Conservation (phyloP, 2,888 invertebrate genomes). For the Rhamphomyia laevipes region DNA sequence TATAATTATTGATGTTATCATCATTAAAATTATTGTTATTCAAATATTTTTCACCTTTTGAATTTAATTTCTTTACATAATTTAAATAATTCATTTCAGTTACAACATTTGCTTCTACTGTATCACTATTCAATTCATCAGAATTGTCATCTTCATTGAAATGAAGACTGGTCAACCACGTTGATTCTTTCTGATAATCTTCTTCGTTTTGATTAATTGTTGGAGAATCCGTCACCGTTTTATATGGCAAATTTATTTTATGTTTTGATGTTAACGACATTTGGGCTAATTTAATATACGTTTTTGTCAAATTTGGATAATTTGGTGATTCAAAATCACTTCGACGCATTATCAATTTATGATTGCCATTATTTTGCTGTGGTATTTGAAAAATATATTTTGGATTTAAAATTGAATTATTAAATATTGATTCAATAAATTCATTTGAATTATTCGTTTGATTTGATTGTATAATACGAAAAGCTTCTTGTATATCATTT, state of each 20-base stretch:
- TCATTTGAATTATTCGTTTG: conserved; percentile 9
- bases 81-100: conserved; percentile 19
- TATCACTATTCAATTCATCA: neutral
- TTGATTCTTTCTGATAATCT: neutral
- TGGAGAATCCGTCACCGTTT: neutral
- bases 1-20: neutral
- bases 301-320: conserved; percentile 29
- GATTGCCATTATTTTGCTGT: conserved; percentile 3
- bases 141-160: neutral
- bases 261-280: neutral
- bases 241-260: neutral
- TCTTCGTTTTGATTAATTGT: neutral
- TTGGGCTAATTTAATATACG: conserved; percentile 16
- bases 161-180: neutral
- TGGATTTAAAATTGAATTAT: conserved; percentile 22
- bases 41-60: neutral
- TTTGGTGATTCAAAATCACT: conserved; percentile 28
- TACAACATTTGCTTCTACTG: conserved; percentile 16
- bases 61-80: conserved; percentile 16
- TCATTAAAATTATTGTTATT: neutral
- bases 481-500: neutral
- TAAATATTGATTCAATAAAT: conserved; percentile 30
- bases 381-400: conserved; percentile 28
- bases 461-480: neutral
- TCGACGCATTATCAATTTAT: conserved; percentile 21